These are phyloP conservation scores for Dryococelus australis DNA, from an alignment of 2,888 invertebrate species.

Conservation along the genomic window DNA sequence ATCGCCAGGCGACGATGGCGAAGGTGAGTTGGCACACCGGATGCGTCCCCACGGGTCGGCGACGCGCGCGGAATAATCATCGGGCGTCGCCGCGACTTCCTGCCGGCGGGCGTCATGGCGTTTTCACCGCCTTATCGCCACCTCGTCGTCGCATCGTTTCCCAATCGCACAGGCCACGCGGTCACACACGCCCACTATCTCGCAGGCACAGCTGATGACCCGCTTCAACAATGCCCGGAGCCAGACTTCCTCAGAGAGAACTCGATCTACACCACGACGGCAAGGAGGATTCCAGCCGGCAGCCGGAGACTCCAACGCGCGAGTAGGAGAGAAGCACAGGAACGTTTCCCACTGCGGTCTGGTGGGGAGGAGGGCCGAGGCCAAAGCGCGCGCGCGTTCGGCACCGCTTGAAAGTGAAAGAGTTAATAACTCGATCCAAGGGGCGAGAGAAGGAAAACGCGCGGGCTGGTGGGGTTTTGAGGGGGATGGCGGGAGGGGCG, in stretches of 20 bases:
- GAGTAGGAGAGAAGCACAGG: background rate
- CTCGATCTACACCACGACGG: no score
- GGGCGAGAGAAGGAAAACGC: background rate
- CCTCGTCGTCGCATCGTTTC: background rate
- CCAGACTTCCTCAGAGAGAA: background rate
- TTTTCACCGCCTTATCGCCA: background rate
- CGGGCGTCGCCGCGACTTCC: background rate
- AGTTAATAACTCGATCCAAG: background rate
- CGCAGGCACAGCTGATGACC: background rate
- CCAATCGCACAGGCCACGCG: background rate
- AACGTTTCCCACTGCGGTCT: background rate
- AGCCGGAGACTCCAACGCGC: background rate
- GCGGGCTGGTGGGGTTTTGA: no score
- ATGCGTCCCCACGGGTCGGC: background rate
- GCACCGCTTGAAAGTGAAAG: conserved; percentile 16
- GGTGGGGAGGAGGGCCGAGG: no score
- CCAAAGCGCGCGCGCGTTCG: background rate
- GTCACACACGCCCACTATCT: background rate
- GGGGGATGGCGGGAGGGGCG: background rate
- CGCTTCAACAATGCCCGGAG: background rate
- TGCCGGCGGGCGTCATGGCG: background rate
- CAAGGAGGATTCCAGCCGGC: background rate
- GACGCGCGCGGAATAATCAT: background rate
- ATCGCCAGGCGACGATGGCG: background rate
- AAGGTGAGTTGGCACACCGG: background rate